phyloP scores from a whole-genome alignment of 2,113 vertebrate species.

The Siphamia tubifer region DNA sequence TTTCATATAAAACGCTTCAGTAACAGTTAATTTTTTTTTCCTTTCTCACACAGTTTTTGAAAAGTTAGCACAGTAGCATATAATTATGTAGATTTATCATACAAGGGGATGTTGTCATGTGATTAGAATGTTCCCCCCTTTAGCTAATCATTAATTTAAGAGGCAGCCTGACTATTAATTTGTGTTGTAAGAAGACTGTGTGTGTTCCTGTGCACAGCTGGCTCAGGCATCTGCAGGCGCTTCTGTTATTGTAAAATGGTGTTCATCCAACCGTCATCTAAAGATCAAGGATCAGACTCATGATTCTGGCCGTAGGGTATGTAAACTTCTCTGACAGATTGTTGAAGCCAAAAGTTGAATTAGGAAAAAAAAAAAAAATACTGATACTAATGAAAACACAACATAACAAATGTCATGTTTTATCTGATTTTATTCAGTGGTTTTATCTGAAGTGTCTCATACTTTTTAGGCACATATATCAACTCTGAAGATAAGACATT shows the following conservation, averaged over 20 bases:
- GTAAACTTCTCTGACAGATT: constrained; percentile 9
- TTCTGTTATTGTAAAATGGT: constrained; percentile 24
- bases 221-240: background rate
- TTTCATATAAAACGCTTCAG: background rate
- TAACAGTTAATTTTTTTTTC: no score
- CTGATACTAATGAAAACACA: background rate
- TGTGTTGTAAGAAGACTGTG: background rate
- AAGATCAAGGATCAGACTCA: constrained; percentile 23
- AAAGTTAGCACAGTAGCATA: no score
- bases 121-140: background rate
- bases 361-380: background rate
- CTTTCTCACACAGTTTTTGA: background rate
- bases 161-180: background rate
- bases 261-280: constrained; percentile 23
- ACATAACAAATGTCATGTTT: background rate
- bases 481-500: background rate
- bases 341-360: background rate
- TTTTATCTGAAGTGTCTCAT: background rate
- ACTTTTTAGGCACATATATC: background rate
- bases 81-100: background rate
- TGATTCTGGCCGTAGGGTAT: background rate
- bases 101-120: background rate
- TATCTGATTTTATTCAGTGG: background rate
- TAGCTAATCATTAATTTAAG: constrained; percentile 1
- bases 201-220: background rate